Conservation (phyloP, 1,140 invertebrate genomes). For the Lasaia peninsularis region DNA sequence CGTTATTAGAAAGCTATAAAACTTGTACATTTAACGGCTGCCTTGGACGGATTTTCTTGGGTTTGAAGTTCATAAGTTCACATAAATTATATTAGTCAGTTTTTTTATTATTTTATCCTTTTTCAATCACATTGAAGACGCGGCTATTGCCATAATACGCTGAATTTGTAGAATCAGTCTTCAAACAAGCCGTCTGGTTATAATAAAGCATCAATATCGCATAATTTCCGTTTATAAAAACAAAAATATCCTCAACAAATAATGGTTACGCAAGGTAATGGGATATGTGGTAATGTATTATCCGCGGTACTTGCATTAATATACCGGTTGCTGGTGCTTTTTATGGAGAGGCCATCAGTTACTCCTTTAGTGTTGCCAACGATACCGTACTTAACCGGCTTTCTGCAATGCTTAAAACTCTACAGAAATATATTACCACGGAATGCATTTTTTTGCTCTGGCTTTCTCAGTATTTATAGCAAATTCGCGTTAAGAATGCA, state of each 20-base stretch:
- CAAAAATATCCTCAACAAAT: constrained; percentile 4
- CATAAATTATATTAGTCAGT: no score
- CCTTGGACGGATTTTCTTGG: no score
- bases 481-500: no score
- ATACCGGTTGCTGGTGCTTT: neutral
- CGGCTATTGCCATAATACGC: no score
- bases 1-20: no score
- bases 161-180: no score
- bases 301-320: neutral
- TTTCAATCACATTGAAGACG: no score
- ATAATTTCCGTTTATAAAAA: neutral
- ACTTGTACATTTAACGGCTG: no score
- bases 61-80: no score
- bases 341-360: neutral
- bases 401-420: neutral
- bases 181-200: no score
- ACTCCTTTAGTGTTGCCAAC: neutral
- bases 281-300: constrained; percentile 1
- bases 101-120: no score
- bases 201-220: no score
- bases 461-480: neutral
- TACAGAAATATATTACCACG: neutral
- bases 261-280: constrained; percentile 3
- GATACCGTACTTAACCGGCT: constrained; percentile 4
- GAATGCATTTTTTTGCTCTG: constrained; percentile 1